Conservation (phyloP, 2,113 vertebrate species). For the Myodes glareolus region DNA sequence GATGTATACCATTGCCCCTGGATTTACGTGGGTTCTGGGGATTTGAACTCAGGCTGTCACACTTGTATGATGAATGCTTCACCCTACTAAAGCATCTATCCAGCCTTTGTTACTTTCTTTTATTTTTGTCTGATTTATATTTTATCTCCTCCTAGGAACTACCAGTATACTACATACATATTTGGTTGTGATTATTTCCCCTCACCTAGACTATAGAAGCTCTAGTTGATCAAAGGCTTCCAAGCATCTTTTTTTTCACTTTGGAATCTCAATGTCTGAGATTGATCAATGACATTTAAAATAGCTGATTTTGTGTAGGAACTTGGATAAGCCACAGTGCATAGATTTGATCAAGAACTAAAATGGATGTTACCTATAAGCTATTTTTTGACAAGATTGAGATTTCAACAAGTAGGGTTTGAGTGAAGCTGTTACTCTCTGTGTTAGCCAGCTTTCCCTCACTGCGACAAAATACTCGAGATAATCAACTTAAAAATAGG, state of each 20-base stretch:
- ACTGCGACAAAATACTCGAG: neutral
- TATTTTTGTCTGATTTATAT: neutral
- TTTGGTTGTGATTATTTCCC: neutral
- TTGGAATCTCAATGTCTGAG: neutral
- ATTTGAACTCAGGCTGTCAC: neutral
- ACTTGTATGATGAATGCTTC: neutral
- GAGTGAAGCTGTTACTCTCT: neutral
- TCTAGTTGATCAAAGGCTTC: neutral
- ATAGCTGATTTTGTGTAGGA: neutral
- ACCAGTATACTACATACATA: neutral
- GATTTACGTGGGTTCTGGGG: neutral
- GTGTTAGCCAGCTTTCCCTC: neutral
- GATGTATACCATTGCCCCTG: neutral
- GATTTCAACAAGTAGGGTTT: slow-evolving; percentile 6
- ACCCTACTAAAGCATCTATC: neutral
- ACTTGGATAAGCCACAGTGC: neutral
- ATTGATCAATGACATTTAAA: neutral
- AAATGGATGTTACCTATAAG: neutral
- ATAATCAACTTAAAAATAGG: neutral
- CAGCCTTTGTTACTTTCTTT: neutral
- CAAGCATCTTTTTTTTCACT: no score
- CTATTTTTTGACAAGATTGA: neutral
- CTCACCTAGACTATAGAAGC: neutral
- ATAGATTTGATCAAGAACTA: neutral
- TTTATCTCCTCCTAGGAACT: neutral